Evolutionary conservation across 2,797 vertebrate species (phyloP).

Genomic region (Diplodus puntazzo): DNA sequence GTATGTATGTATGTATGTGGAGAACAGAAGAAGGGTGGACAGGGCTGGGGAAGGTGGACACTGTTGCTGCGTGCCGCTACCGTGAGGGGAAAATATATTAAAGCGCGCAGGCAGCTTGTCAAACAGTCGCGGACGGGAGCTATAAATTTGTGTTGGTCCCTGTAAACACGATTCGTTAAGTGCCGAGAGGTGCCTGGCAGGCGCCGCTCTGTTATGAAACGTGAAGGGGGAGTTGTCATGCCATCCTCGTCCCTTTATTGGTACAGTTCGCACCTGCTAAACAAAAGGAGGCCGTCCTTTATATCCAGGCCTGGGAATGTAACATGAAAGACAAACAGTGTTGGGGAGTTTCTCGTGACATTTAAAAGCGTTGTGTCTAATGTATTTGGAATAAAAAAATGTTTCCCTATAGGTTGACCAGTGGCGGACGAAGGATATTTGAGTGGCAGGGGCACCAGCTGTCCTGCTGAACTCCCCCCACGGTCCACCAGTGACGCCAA

Average conservation of each 20-base stretch:
- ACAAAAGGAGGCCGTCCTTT: conserved; percentile 33
- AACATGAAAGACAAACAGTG: conserved; percentile 2
- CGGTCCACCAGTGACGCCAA: too few relatives aligned
- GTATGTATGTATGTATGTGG: not conserved
- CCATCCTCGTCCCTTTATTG: conserved; percentile 55
- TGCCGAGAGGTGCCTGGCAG: conserved; percentile 76
- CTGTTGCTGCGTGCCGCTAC: not conserved
- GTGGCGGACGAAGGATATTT: too few relatives aligned
- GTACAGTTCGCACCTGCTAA: conserved; percentile 60
- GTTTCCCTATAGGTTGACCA: too few relatives aligned
- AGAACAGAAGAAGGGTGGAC: too few relatives aligned
- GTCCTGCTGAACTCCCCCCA: too few relatives aligned
- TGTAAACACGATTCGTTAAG: conserved; percentile 78
- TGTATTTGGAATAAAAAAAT: too few relatives aligned
- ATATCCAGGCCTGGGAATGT: conserved; percentile 2
- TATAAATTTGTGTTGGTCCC: conserved; percentile 71
- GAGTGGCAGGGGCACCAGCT: too few relatives aligned
- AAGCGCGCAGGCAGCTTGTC: conserved; percentile 68
- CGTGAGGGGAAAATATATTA: conserved; percentile 47
- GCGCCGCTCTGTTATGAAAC: conserved; percentile 73
- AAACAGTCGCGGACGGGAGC: conserved; percentile 71
- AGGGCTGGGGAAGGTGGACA: not conserved
- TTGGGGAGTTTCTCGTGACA: too few relatives aligned
- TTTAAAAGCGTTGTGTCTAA: too few relatives aligned
- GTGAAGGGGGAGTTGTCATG: conserved; percentile 65